phyloP scores from a whole-genome alignment of 2,113 vertebrate genomes.

The Pteronura brasiliensis region DNA sequence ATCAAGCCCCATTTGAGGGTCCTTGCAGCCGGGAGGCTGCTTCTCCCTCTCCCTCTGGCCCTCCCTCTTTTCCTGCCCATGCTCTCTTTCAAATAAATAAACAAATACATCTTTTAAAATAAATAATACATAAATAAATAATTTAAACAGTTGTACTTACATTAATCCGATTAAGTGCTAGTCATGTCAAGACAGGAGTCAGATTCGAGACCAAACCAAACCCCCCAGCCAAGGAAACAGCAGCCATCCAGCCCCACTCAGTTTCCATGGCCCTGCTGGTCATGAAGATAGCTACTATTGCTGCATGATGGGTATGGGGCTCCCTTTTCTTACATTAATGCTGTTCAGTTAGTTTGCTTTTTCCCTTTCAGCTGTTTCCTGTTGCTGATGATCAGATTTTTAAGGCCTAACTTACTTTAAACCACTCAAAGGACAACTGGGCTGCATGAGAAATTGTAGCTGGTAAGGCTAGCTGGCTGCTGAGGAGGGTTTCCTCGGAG shows the following conservation, averaged over 20 bases:
- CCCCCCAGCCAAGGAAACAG: not conserved
- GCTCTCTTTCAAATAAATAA: no score
- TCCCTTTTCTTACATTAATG: not conserved
- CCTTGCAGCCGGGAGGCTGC: not conserved
- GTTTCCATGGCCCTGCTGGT: not conserved
- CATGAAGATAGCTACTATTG: fast-evolving
- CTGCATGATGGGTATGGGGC: fast-evolving
- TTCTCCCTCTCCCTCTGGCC: not conserved
- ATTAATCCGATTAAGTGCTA: not conserved
- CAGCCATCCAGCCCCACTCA: not conserved
- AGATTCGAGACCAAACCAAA: not conserved
- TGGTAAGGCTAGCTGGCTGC: not conserved
- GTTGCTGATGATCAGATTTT: not conserved
- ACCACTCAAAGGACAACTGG: not conserved
- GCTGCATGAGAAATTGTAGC: not conserved
- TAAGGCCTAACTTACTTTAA: not conserved
- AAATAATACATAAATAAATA: not conserved
- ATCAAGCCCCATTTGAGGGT: not conserved
- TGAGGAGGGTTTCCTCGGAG: not conserved
- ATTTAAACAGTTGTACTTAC: not conserved
- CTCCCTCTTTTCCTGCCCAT: not conserved
- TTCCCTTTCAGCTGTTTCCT: not conserved
- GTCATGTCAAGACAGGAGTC: not conserved
- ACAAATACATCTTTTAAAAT: no score
- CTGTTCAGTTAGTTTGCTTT: not conserved